phyloP scores from a whole-genome alignment of 2,797 vertebrate species.

The Microhierax caerulescens region DNA sequence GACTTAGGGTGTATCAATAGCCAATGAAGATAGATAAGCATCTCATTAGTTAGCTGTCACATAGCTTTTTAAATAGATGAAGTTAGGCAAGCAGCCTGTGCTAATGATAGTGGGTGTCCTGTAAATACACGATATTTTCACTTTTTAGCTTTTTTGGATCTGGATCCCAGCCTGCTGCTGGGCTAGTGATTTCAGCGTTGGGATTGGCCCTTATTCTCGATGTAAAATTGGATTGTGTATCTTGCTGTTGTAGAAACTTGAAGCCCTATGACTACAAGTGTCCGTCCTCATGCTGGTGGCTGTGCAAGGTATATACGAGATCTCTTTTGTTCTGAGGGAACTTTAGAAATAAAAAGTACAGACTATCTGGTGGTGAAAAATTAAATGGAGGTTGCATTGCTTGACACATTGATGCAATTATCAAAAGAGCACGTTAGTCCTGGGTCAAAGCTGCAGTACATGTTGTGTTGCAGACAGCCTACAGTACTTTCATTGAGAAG shows the following conservation, averaged over 20 bases:
- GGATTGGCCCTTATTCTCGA: neutral
- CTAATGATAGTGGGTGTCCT: neutral
- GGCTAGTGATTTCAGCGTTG: neutral
- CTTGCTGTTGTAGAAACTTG: neutral
- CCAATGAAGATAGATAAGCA: neutral
- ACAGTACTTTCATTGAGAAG: neutral
- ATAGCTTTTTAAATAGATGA: neutral
- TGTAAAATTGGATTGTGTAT: neutral
- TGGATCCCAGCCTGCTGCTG: neutral
- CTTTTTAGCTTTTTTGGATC: neutral
- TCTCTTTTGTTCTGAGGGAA: neutral
- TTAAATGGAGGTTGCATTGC: neutral
- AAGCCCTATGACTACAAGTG: neutral
- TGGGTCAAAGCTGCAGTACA: neutral
- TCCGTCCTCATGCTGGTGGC: neutral
- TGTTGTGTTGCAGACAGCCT: neutral
- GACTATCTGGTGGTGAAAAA: neutral
- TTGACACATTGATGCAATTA: neutral
- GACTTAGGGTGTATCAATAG: neutral
- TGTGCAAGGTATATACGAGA: too few relatives aligned
- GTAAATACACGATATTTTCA: neutral
- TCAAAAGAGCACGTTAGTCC: neutral
- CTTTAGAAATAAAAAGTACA: neutral
- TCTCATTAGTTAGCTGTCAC: neutral
- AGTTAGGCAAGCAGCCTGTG: neutral